A percentile compares a stretch with the other conserved stretches of the same genome.
Evolutionary conservation across 2,888 invertebrate species (phyloP).

Genomic region (Nyleta sp.): DNA sequence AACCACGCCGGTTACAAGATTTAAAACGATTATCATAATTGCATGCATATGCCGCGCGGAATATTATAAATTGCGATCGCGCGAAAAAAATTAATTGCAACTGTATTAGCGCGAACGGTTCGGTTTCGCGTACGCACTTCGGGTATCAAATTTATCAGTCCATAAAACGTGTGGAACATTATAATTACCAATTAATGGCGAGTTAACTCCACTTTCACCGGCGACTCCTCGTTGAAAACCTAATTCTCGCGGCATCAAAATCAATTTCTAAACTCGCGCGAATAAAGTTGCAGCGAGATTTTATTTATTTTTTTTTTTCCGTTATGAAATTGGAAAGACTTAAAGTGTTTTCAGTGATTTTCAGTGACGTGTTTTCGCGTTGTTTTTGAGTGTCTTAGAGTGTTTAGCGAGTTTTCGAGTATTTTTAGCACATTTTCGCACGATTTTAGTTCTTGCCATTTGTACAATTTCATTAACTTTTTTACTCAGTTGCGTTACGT

Average conservation of each 20-base stretch:
- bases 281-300: background rate
- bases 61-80: constrained; percentile 32
- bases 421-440: too few species aligned
- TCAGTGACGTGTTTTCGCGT: too few species aligned
- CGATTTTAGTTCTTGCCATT: too few species aligned
- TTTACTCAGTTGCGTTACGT: too few species aligned
- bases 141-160: constrained; percentile 40
- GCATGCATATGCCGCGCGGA: constrained; percentile 7
- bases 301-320: too few species aligned
- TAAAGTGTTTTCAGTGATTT: too few species aligned
- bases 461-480: too few species aligned
- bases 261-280: background rate
- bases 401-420: too few species aligned
- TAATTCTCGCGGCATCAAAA: constrained; percentile 1
- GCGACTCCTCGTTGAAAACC: constrained; percentile 15
- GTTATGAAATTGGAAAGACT: too few species aligned
- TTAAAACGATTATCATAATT: constrained; percentile 47
- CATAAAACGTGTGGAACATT: constrained; percentile 47
- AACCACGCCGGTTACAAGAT: constrained; percentile 1
- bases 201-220: constrained; percentile 36
- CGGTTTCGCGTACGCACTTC: constrained; percentile 4
- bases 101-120: constrained; percentile 34
- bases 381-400: too few species aligned
- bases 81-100: constrained; percentile 35
- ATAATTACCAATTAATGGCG: constrained; percentile 50